Percentiles rank a stretch among this genome's conserved stretches.
Conservation (phyloP, 92 coral and sea anemone genomes). For the Isaurus tuberculatus region DNA sequence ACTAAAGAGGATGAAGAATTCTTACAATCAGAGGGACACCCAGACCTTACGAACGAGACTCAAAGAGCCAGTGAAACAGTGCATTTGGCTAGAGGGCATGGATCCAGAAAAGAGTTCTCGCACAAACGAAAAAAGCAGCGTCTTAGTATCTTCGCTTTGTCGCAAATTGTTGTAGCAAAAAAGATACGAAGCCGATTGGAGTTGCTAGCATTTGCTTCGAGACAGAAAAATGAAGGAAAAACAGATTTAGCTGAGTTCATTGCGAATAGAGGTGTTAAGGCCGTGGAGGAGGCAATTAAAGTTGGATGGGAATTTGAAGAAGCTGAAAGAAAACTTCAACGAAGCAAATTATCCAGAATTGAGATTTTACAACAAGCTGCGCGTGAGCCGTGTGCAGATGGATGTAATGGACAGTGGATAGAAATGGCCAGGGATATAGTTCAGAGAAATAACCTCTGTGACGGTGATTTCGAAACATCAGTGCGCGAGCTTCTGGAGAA, state of each 20-base stretch:
- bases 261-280: slow-evolving; percentile 45
- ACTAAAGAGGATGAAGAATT: slow-evolving; percentile 36
- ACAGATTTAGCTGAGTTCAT: slow-evolving; percentile 52
- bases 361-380: neutral
- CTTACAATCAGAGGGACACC: slow-evolving; percentile 18
- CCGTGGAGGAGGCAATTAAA: slow-evolving; percentile 45
- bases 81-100: neutral
- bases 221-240: slow-evolving; percentile 53
- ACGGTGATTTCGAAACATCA: neutral
- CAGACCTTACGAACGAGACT: slow-evolving; percentile 28
- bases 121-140: neutral
- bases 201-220: slow-evolving; percentile 27
- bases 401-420: neutral
- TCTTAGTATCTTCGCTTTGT: slow-evolving; percentile 42
- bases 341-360: neutral
- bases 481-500: too few relatives aligned
- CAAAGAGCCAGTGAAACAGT: neutral
- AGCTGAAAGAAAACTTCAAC: slow-evolving; percentile 9
- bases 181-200: slow-evolving; percentile 17
- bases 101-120: neutral
- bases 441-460: neutral
- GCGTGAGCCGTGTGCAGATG: neutral
- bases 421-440: neutral
- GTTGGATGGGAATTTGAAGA: slow-evolving; percentile 48
- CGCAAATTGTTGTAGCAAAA: slow-evolving; percentile 44